Base-by-base conservation (phyloP, 2,797 vertebrate species). In the Hypotaenidia philippensis region DNA sequence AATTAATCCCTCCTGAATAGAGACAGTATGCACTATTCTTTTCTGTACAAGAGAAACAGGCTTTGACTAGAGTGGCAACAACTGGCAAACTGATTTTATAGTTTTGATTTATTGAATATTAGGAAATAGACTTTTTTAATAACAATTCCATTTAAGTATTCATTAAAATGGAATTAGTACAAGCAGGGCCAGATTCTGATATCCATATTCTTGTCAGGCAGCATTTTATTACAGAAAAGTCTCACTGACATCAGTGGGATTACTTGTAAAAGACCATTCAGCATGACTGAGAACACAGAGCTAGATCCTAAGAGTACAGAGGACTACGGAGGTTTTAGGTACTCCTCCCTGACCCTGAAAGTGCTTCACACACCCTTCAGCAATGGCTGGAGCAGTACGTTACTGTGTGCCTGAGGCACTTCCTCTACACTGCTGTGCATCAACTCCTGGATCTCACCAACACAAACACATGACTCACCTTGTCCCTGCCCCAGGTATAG, bases 51-150 rank as follows among this genome's bases (percentile, higher is more conserved):
- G 56, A 94, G 77, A 91, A 95, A 94, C 76, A 38, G 82, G 47
- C 92, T 95, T 93, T 94, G 91, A 95, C 91, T 93, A 60, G 66
- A 93, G n/a, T 88, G 89, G 87, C 85, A 96, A 91, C 85, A 94
- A 96, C 77, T 41, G 87, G 93, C 69, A 96, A 93, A 87, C 60
- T 68, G 83, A 64, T 87, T 97, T 95, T 93, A 95, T 94, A 89
- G 90, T 94, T 96, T 68, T 96, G 94, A 97, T 96, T 95, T 97
- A 97, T 94, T 95, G 87, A 95, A 95, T 94, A 95, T 96, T 95
- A 96, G 87, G 66, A 93, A 93, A 96, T 93, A 77, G 90, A 93
- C 89, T 91, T 96, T 97, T 97, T 94, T 90, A 96, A 97, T 96
- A 96, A 96, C 76, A 82, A 64, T 63, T 79, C 87, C 80, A 94